phyloP scores from a whole-genome alignment of 2,888 invertebrate genomes.

The Tyria jacobaeae region DNA sequence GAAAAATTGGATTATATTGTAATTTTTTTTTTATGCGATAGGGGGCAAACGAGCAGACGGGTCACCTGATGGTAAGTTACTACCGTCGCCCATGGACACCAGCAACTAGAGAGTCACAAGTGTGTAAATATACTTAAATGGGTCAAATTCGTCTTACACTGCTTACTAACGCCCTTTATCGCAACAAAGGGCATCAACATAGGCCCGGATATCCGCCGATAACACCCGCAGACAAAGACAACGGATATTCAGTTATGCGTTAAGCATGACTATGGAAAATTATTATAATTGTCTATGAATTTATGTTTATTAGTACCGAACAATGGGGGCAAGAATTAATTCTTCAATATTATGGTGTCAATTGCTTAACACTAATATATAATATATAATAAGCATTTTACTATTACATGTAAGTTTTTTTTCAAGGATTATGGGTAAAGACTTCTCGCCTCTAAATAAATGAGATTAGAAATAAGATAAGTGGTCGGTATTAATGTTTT shows the following conservation, averaged over 20 bases:
- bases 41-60: too few species aligned
- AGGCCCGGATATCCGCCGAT: constrained; percentile 59
- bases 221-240: constrained; percentile 48
- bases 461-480: too few species aligned
- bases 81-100: too few species aligned
- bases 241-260: constrained; percentile 20
- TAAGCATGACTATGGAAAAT: constrained; percentile 16
- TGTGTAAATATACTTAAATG: too few species aligned
- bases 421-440: background rate
- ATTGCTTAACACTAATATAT: background rate
- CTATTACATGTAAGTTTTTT: background rate
- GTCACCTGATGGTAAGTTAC: too few species aligned
- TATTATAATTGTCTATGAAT: constrained; percentile 15
- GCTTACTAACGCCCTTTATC: constrained; percentile 41
- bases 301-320: constrained; percentile 5
- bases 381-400: background rate
- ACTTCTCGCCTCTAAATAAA: background rate
- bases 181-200: constrained; percentile 37
- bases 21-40: too few species aligned
- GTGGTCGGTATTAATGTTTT: too few species aligned
- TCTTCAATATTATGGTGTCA: background rate
- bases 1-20: too few species aligned
- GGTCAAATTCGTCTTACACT: too few species aligned
- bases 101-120: too few species aligned
- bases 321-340: background rate